phyloP scores from a whole-genome alignment of 2,888 invertebrate species.

The Drosophila yooni region DNA sequence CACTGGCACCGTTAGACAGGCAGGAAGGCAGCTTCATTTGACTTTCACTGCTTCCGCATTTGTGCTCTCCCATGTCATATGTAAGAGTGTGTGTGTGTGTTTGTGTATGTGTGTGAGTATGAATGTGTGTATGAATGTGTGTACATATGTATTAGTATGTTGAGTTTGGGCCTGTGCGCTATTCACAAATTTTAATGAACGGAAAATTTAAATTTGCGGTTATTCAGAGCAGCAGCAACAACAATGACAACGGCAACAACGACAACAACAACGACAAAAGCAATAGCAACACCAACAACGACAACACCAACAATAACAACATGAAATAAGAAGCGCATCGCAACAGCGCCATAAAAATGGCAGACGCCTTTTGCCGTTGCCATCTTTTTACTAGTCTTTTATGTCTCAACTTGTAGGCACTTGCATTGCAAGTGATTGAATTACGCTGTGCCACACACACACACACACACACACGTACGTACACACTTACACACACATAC shows the following conservation, averaged over 20 bases:
- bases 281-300: neutral
- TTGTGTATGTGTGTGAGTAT: neutral
- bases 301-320: neutral
- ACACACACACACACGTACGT: slow-evolving; percentile 4
- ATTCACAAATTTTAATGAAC: slow-evolving; percentile 76
- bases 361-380: slow-evolving; percentile 14
- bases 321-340: slow-evolving; percentile 6
- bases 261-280: neutral
- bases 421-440: slow-evolving; percentile 75
- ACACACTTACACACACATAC: slow-evolving; percentile 1
- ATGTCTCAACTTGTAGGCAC: slow-evolving; percentile 49
- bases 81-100: slow-evolving; percentile 8
- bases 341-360: slow-evolving; percentile 27
- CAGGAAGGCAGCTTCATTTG: slow-evolving; percentile 49
- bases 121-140: slow-evolving; percentile 1
- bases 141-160: slow-evolving; percentile 1
- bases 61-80: slow-evolving; percentile 37
- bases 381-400: slow-evolving; percentile 21
- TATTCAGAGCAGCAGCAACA: slow-evolving; percentile 44
- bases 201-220: slow-evolving; percentile 74
- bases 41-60: slow-evolving; percentile 61
- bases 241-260: neutral
- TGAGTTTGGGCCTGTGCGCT: slow-evolving; percentile 43
- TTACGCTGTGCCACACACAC: slow-evolving; percentile 61
- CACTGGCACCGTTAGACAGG: slow-evolving; percentile 8